These are phyloP conservation scores for Elaphurus davidianus DNA, from an alignment of 2,113 vertebrate genomes.

Conservation along the genomic window DNA sequence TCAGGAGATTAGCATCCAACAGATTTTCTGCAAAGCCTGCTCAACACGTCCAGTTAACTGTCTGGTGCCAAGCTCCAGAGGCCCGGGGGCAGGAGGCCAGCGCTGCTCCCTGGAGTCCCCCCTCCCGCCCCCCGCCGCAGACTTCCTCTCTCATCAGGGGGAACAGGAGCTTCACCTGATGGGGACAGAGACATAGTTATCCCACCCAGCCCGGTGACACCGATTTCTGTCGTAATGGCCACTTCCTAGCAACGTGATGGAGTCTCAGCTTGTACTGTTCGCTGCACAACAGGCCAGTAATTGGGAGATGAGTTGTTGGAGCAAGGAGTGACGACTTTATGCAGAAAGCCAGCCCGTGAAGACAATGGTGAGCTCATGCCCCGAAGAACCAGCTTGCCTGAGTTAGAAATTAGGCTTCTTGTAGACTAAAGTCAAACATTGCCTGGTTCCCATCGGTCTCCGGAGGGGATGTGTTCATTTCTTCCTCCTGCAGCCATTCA, in stretches of 20 bases:
- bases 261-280: not conserved
- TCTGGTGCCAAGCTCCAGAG: not conserved
- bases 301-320: not conserved
- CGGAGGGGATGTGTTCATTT: not conserved
- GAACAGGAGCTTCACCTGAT: not conserved
- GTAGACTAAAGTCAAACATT: not conserved
- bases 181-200: not conserved
- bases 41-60: conserved; percentile 57
- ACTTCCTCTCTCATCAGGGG: not conserved
- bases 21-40: conserved; percentile 49
- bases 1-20: conserved; percentile 50
- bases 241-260: not conserved
- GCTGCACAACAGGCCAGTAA: not conserved
- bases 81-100: not conserved
- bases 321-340: not conserved
- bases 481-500: not conserved
- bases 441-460: not conserved
- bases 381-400: not conserved
- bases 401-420: not conserved
- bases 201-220: not conserved
- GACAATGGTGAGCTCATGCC: not conserved
- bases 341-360: not conserved
- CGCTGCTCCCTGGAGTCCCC: not conserved
- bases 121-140: not conserved
- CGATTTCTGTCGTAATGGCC: not conserved